Evolutionary conservation across 2,888 invertebrate genomes (phyloP).

Genomic region (Philopedon plagiatum): DNA sequence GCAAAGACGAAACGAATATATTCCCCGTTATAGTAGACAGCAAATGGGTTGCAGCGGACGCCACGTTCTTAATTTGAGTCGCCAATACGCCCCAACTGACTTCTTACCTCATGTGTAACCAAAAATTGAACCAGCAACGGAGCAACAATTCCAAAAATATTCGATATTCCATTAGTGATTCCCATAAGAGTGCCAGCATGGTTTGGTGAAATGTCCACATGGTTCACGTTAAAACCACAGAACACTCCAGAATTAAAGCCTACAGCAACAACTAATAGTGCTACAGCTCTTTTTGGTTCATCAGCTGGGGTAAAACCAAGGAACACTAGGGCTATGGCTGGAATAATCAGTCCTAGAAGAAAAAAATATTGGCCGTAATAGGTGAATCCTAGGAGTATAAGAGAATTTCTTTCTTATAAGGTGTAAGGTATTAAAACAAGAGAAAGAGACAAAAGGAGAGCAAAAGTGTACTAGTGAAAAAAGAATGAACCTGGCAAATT

Average conservation of each 20-base stretch:
- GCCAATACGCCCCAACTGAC: too few species aligned
- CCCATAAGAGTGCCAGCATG: slow-evolving; percentile 89
- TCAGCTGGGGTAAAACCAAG: slow-evolving; percentile 70
- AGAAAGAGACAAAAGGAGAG: too few species aligned
- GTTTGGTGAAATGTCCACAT: slow-evolving; percentile 88
- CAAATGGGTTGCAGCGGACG: too few species aligned
- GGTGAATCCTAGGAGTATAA: too few species aligned
- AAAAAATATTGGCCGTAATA: too few species aligned
- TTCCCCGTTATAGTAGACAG: too few species aligned
- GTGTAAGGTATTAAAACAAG: too few species aligned
- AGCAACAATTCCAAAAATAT: slow-evolving; percentile 85
- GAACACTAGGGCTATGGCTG: slow-evolving; percentile 78
- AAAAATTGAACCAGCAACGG: slow-evolving; percentile 82
- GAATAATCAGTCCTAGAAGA: slow-evolving; percentile 70
- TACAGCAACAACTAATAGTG: slow-evolving; percentile 79
- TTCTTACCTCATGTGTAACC: slow-evolving; percentile 78
- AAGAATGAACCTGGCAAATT: too few species aligned
- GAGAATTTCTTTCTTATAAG: too few species aligned
- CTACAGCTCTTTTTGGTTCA: slow-evolving; percentile 74
- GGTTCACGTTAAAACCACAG: slow-evolving; percentile 84
- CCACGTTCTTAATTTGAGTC: too few species aligned
- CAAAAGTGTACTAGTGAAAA: too few species aligned
- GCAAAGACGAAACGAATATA: too few species aligned
- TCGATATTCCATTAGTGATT: slow-evolving; percentile 84
- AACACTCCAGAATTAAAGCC: slow-evolving; percentile 83